Percentiles rank a stretch among this genome's conserved stretches.
These are phyloP conservation scores for Oopsacas minuta DNA, from an alignment of 37 sponge, comb jelly and placozoan genomes.

Conservation along the genomic window DNA sequence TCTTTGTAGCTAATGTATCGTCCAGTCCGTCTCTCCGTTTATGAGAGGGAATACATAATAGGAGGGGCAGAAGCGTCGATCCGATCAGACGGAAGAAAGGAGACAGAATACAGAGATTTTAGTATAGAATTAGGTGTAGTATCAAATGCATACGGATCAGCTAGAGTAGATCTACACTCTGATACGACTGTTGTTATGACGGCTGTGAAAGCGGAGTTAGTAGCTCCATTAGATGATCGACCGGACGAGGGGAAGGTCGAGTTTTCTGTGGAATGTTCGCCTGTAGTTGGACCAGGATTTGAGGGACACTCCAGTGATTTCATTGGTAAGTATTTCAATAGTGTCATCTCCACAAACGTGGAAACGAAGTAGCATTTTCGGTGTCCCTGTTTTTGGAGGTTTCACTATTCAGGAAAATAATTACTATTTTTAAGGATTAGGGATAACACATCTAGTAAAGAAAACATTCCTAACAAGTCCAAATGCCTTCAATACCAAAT, in stretches of 20 bases:
- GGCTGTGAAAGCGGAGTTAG: neutral
- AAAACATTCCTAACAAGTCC: constrained; percentile 13
- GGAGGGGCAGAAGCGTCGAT: neutral
- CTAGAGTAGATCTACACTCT: neutral
- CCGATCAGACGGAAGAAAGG: neutral
- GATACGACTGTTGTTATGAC: neutral
- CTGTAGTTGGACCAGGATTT: neutral
- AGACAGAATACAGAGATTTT: neutral
- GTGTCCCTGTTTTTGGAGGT: no score
- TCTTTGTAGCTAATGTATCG: no score
- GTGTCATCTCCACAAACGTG: no score
- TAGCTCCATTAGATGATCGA: neutral
- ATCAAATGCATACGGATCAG: neutral
- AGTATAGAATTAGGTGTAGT: neutral
- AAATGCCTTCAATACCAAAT: neutral
- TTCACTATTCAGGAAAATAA: no score
- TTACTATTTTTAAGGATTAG: no score
- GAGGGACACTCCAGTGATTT: neutral
- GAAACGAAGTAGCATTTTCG: no score
- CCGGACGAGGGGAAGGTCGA: neutral
- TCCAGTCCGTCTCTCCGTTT: neutral
- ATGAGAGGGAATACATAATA: neutral
- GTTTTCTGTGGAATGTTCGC: constrained; percentile 5
- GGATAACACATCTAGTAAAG: neutral
- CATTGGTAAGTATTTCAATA: neutral